Evolutionary conservation across 1,140 invertebrate species (phyloP), one percentile per base, ranked within the genome.

Genomic region (Drosophila simulans): DNA sequence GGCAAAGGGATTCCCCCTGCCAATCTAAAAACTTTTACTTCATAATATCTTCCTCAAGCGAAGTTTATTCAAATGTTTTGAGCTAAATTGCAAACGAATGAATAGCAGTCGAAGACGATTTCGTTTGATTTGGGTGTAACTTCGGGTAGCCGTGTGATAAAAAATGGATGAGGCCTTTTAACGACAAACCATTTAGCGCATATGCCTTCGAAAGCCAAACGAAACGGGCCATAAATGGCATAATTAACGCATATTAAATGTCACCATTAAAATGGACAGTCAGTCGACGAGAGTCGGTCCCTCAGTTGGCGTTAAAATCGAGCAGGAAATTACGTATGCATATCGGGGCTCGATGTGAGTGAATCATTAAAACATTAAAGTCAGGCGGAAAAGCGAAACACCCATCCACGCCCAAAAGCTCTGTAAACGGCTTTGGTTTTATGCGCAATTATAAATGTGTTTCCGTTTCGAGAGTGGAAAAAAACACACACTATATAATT

Each of bases 211-310:
- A 53, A 64, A 65, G 13, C 39, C 49, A 56, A 54, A 55, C 76
- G 40, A 43, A 40, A 40, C 52, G 37, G 54, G 17, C 65, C 82
- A 86, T 86, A 86, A 86, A 88, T 86, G 83, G 74, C 75, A 83
- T 88, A 86, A 86, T 86, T 86, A 86, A 78, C 82, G 83, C 74
- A 88, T 88, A 68, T 88, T 86, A 82, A 86, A 88, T 88, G 79
- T 79, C 80, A 79, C 71, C 82, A 86, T 88, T 83, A 86, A 86
- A 86, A 63, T 76, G 80, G 39, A 63, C 57, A 70, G 68, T 35
- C 68, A 10, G 64, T 15, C 34, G 35, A 51, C 17, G 17, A 0
- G 31, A n/a, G 35, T 35, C 52, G 49, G 31, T 52, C 39, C 48
- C 40, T 37, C n/a, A 31, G 43, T 20, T 25, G 13, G 60, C 46